phyloP scores from a whole-genome alignment of 2,797 vertebrate genomes.

The Darevskia nairensis region DNA sequence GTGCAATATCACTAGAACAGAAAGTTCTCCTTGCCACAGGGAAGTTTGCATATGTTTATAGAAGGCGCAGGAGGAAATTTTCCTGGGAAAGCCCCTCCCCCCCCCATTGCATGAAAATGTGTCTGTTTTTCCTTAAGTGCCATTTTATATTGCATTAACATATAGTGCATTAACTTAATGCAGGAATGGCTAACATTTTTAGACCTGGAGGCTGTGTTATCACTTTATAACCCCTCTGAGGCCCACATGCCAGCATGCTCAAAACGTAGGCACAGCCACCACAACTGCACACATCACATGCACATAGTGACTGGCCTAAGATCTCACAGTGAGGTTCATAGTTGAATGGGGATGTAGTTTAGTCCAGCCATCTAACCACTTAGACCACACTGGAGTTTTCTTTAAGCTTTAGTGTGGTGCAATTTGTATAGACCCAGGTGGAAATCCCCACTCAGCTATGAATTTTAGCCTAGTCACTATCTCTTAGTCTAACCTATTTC shows the following conservation, averaged over 20 bases:
- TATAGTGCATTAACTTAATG: too few species aligned
- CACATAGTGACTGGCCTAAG: neutral
- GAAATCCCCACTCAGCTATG: neutral
- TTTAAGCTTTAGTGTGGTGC: neutral
- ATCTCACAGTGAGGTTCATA: neutral
- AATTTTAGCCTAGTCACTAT: neutral
- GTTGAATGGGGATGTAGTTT: neutral
- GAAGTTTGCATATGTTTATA: neutral
- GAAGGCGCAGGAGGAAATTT: neutral
- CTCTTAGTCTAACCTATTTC: neutral
- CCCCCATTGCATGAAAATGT: neutral
- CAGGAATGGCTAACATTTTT: too few species aligned
- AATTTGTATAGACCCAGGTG: neutral
- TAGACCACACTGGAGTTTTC: neutral
- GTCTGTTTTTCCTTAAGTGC: neutral
- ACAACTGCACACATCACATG: neutral
- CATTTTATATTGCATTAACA: neutral
- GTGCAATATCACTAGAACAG: neutral
- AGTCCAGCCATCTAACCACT: neutral
- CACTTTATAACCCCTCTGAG: too few species aligned
- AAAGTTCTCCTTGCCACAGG: neutral
- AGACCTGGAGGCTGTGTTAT: too few species aligned
- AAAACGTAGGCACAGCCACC: too few species aligned
- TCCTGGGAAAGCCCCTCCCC: neutral
- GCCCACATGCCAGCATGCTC: too few species aligned